Percentiles rank a stretch among this genome's conserved stretches.
Evolutionary conservation across 2,113 vertebrate species (phyloP).

Genomic region (Delphinapterus leucas): DNA sequence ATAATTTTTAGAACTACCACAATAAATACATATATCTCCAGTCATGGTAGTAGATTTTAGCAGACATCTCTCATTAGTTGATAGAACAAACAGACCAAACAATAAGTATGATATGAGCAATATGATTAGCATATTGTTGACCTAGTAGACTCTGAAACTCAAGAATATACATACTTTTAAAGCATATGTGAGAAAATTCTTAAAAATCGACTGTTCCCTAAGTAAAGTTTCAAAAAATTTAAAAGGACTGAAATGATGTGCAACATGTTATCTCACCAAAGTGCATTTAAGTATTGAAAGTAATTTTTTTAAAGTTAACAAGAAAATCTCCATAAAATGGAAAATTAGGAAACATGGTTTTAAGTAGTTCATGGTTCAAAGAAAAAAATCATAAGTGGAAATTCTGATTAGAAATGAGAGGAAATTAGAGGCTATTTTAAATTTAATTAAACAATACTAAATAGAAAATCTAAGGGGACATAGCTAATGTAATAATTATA

Average conservation of each 20-base stretch:
- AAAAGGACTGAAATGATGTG: background rate
- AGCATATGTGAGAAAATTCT: background rate
- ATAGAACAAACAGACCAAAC: background rate
- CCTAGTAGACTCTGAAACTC: background rate
- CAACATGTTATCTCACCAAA: background rate
- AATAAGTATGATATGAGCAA: background rate
- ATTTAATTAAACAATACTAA: background rate
- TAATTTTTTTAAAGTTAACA: background rate
- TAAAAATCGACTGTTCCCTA: background rate
- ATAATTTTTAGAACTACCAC: background rate
- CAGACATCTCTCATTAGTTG: background rate
- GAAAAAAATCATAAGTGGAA: background rate
- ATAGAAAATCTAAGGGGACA: background rate
- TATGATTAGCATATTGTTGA: background rate
- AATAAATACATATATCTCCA: background rate
- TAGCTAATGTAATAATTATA: background rate
- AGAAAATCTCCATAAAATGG: background rate
- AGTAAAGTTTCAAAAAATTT: background rate
- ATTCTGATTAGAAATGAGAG: background rate
- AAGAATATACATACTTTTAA: background rate
- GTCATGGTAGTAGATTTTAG: background rate
- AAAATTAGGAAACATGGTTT: background rate
- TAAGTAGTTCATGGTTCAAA: background rate
- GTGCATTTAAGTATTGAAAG: background rate
- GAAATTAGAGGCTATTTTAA: background rate